Conservation (phyloP, 1,140 invertebrate species). For the Daktulosphaira vitifoliae region DNA sequence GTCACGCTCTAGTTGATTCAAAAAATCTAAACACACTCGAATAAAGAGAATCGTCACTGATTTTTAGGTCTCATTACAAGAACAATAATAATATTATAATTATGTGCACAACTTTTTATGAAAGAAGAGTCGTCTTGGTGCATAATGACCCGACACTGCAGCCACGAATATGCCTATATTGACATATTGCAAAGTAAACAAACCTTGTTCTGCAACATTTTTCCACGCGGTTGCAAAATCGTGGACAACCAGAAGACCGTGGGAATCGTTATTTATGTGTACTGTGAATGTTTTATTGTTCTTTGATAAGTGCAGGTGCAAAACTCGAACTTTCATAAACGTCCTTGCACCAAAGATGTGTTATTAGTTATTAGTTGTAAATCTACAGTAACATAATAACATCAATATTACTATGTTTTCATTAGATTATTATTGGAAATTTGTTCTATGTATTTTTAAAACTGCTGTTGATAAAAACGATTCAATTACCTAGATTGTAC, state of each 20-base stretch:
- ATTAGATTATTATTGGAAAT: too few species aligned
- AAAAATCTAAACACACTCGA: too few species aligned
- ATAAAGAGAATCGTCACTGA: neutral
- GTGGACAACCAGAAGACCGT: slow-evolving; percentile 3
- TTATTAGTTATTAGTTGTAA: too few species aligned
- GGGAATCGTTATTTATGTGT: slow-evolving; percentile 18
- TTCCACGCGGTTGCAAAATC: slow-evolving; percentile 22
- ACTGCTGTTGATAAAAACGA: too few species aligned
- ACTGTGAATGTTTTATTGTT: neutral
- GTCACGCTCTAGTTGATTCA: slow-evolving; percentile 16
- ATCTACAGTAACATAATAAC: too few species aligned
- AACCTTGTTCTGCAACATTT: slow-evolving; percentile 23
- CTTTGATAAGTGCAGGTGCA: neutral
- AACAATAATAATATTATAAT: neutral
- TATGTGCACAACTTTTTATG: neutral
- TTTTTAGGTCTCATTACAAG: slow-evolving; percentile 3
- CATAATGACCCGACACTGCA: slow-evolving; percentile 3
- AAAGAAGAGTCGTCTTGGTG: slow-evolving; percentile 18
- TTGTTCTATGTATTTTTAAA: too few species aligned
- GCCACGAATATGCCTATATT: neutral
- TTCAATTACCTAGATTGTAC: too few species aligned
- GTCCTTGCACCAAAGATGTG: neutral
- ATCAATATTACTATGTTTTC: too few species aligned
- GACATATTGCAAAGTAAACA: slow-evolving; percentile 12
- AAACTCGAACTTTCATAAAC: neutral